Evolutionary conservation across 2,113 vertebrate genomes (phyloP).

Genomic region (Percina caprodes): DNA sequence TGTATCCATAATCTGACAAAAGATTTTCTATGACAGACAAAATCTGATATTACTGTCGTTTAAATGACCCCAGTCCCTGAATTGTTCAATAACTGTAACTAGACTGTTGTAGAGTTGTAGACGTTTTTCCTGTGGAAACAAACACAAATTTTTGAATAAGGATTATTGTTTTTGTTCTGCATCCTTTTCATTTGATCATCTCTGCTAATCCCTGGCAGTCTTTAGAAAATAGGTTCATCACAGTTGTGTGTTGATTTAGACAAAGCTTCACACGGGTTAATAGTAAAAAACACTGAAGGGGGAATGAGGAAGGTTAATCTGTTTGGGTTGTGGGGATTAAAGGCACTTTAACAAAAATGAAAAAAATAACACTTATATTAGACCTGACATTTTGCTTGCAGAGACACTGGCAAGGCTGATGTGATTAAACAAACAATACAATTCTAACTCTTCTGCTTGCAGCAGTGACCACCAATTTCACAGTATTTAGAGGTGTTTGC

Average conservation of each 20-base stretch:
- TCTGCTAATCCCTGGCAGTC: slow-evolving; percentile 57
- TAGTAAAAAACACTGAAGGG: slow-evolving; percentile 36
- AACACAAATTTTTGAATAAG: slow-evolving; percentile 54
- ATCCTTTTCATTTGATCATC: slow-evolving; percentile 53
- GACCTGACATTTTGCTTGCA: slow-evolving; percentile 55
- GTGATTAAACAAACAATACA: slow-evolving; percentile 20
- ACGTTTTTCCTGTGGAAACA: slow-evolving; percentile 3
- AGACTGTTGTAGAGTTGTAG: neutral
- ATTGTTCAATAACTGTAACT: neutral
- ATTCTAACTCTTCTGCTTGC: slow-evolving; percentile 1
- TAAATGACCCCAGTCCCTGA: neutral
- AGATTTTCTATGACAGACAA: slow-evolving; percentile 1
- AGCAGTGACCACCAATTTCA: slow-evolving; percentile 5
- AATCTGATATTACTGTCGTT: neutral
- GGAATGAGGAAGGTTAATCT: slow-evolving; percentile 64
- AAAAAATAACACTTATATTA: slow-evolving; percentile 37
- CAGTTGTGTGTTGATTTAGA: slow-evolving; percentile 46
- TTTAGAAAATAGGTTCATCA: slow-evolving; percentile 54
- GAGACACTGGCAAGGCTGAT: slow-evolving; percentile 47
- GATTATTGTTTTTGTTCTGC: slow-evolving; percentile 71
- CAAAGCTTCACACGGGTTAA: slow-evolving; percentile 25
- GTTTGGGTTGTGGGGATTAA: slow-evolving; percentile 73
- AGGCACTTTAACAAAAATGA: slow-evolving; percentile 42
- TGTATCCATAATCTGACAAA: neutral
- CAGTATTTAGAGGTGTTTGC: neutral